Evolutionary conservation across 2,888 invertebrate species (phyloP), one percentile per base, ranked within the genome.

Genomic region (Drosophila rubida): DNA sequence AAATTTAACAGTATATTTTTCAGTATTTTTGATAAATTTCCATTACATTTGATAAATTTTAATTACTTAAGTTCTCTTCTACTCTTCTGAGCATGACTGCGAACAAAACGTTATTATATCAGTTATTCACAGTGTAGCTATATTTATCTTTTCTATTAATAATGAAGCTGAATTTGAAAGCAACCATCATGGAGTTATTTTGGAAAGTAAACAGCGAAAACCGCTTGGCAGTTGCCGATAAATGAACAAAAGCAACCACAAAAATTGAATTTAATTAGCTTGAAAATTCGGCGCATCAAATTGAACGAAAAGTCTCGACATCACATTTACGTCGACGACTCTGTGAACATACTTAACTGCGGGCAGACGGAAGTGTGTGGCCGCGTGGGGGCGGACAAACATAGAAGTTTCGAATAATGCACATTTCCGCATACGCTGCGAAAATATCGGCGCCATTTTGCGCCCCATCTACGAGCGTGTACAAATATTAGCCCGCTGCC

Each of bases 401-500:
- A 53, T 55, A 66, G 54, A 49, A 67, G 64, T 75, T 85, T 78
- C 71, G 82, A 84, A 84, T 87, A 82, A 81, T 89, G 86, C 88
- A 86, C 86, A 89, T 85, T 89, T 85, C 80, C 86, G 80, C 60
- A 85, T 76, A 67, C 70, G 67, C 41, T 80, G 54, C 64, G 44
- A 66, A 72, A 70, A 75, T 84, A 78, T 75, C 58, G 69, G 46
- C 59, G 64, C 35, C 51, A 66, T 82, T 60, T 69, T 53, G 35
- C 49, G 66, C 64, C 46, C 50, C 49, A 35, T 42, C 69, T 55
- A 49, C 35, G 19, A 19, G 19, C 19, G 19, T 2, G 41, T 35
- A 53, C 69, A 80, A 78, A 78, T 77, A 69, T 80, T 72, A 63
- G 69, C 67, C 64, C 30, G 49, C 48, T 69, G 66, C 63, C 42